Conservation (phyloP, 1,140 invertebrate species). For the Contarinia nasturtii region DNA sequence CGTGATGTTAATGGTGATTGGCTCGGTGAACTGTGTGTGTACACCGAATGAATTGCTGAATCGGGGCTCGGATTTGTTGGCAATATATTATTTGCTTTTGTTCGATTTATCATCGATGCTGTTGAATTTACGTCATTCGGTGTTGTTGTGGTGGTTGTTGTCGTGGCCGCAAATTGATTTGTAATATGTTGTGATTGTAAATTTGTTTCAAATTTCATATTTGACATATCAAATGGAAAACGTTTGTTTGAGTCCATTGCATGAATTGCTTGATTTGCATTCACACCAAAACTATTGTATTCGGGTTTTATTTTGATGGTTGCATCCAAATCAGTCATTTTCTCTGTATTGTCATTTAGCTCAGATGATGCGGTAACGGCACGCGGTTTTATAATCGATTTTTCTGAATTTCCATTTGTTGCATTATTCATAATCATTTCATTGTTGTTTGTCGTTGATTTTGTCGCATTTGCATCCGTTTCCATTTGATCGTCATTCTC, state of each 20-base stretch:
- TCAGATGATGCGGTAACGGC: constrained; percentile 1
- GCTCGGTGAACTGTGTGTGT: constrained; percentile 56
- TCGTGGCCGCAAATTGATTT: constrained; percentile 3
- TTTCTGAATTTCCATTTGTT: constrained; percentile 9
- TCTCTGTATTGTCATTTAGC: constrained; percentile 1
- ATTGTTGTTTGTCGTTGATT: neutral
- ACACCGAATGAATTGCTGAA: constrained; percentile 72
- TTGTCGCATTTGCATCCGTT: neutral
- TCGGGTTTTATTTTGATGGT: constrained; percentile 6
- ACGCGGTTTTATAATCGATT: constrained; percentile 14
- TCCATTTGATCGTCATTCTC: constrained; percentile 36
- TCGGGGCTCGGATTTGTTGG: constrained; percentile 58
- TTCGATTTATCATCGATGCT: constrained; percentile 5
- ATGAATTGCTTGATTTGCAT: too few relatives aligned
- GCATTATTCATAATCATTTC: neutral
- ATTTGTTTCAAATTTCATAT: constrained; percentile 20
- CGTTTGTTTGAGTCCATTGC: constrained; percentile 6
- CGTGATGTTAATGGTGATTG: constrained; percentile 70
- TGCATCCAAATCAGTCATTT: constrained; percentile 4
- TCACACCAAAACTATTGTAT: neutral
- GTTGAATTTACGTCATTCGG: constrained; percentile 8
- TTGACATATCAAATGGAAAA: constrained; percentile 18
- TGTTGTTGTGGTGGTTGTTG: neutral
- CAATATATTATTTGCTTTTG: constrained; percentile 15
- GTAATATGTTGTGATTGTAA: constrained; percentile 5